These are phyloP conservation scores for Chrysaora quinquecirrha DNA, from an alignment of 30 jellyfish, hydroid and myxozoan genomes.

Conservation along the genomic window DNA sequence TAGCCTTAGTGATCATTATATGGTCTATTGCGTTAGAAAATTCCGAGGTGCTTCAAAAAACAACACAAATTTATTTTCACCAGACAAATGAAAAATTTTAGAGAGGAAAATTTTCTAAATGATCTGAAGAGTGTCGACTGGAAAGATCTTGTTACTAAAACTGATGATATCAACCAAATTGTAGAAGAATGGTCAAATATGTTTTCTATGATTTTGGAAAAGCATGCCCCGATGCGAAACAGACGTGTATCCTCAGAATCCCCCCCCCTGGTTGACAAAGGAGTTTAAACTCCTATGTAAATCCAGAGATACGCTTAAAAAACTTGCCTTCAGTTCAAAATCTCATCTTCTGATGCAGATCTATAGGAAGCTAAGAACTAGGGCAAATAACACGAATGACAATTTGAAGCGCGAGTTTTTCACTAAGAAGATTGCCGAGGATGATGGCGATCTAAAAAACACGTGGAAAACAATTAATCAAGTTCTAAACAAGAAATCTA, in stretches of 20 bases:
- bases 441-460: neutral
- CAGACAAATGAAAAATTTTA: too few relatives aligned
- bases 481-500: constrained; percentile 1
- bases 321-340: neutral
- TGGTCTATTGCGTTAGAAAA: constrained; percentile 22
- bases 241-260: too few relatives aligned
- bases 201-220: too few relatives aligned
- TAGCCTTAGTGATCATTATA: constrained; percentile 18
- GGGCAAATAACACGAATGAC: neutral
- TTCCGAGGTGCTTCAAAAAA: constrained; percentile 18
- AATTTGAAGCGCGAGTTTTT: constrained; percentile 13
- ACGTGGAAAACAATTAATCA: constrained; percentile 8
- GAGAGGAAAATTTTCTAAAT: too few relatives aligned
- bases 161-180: too few relatives aligned
- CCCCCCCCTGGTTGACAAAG: too few relatives aligned
- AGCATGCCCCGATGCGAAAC: too few relatives aligned
- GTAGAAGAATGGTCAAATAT: too few relatives aligned
- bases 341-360: neutral
- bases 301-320: neutral
- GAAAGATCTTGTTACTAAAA: too few relatives aligned
- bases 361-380: neutral
- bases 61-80: too few relatives aligned
- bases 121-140: too few relatives aligned
- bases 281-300: too few relatives aligned
- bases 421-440: constrained; percentile 19